Percentiles rank a stretch among this genome's conserved stretches.
Conservation (phyloP, 2,113 vertebrate genomes). For the Rhinolophus ferrumequinum region DNA sequence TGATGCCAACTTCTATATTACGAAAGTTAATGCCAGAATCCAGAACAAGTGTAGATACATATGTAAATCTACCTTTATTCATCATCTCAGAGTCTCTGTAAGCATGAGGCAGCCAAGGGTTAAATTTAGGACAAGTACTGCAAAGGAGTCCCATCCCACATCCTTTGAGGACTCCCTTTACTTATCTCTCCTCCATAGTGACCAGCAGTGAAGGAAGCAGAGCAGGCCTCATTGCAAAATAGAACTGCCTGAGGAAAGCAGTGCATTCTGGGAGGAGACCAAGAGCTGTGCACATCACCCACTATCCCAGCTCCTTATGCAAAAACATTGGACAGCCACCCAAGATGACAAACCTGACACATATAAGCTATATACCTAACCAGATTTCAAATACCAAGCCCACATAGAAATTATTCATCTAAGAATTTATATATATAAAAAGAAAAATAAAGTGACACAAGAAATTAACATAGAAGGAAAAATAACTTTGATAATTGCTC, state of each 20-base stretch:
- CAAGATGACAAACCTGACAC: background rate
- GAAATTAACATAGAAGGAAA: background rate
- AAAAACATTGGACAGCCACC: background rate
- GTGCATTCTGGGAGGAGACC: background rate
- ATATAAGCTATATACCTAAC: background rate
- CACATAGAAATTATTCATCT: background rate
- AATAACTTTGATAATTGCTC: background rate
- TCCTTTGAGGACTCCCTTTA: no score
- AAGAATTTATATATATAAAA: background rate
- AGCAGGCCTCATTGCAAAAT: background rate
- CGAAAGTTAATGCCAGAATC: background rate
- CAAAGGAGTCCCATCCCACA: background rate
- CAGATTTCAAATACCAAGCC: background rate
- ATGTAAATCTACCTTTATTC: background rate
- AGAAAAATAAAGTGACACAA: conserved; percentile 5
- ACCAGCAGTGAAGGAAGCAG: background rate
- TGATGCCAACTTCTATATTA: background rate
- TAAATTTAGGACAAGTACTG: background rate
- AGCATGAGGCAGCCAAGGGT: background rate
- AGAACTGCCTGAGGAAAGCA: background rate
- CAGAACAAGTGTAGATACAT: background rate
- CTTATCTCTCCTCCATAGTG: no score
- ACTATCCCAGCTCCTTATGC: background rate
- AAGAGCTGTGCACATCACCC: background rate
- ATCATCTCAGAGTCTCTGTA: background rate